phyloP scores from a whole-genome alignment of 2,888 invertebrate genomes.

The Ariolimax columbianus region DNA sequence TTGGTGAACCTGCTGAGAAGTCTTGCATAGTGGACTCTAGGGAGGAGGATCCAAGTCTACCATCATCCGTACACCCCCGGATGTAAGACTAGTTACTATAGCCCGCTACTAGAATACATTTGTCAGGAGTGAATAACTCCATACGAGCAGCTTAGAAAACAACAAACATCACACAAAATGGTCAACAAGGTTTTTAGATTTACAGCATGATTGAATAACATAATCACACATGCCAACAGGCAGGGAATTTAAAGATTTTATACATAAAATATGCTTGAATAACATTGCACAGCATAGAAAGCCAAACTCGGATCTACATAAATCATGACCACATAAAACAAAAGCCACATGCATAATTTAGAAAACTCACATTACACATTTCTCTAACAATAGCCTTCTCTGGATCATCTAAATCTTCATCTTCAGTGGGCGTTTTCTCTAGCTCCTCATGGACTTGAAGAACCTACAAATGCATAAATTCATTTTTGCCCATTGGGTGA shows the following conservation, averaged over 20 bases:
- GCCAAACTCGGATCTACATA: too few relatives aligned
- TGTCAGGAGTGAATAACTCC: too few relatives aligned
- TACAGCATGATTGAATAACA: too few relatives aligned
- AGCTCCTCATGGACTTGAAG: conserved; percentile 92
- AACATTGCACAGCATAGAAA: background rate
- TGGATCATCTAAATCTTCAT: conserved; percentile 82
- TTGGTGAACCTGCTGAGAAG: too few relatives aligned
- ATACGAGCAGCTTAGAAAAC: too few relatives aligned
- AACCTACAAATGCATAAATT: conserved; percentile 77
- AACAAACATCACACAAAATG: too few relatives aligned
- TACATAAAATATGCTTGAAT: background rate
- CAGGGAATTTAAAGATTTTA: background rate
- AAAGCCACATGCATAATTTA: background rate
- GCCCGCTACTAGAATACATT: too few relatives aligned
- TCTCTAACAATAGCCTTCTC: conserved; percentile 95
- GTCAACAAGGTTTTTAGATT: too few relatives aligned
- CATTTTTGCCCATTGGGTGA: background rate
- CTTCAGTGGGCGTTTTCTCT: conserved; percentile 80
- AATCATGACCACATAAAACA: background rate
- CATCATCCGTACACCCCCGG: too few relatives aligned
- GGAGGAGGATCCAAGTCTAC: too few relatives aligned
- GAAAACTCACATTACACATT: conserved; percentile 91
- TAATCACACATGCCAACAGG: background rate
- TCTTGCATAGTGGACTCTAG: too few relatives aligned
- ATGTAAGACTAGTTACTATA: too few relatives aligned